Percentiles rank a stretch among this genome's conserved stretches.
These are phyloP conservation scores for Lamellibrachia luymesi DNA, from an alignment of 1,140 invertebrate species.

Conservation along the genomic window DNA sequence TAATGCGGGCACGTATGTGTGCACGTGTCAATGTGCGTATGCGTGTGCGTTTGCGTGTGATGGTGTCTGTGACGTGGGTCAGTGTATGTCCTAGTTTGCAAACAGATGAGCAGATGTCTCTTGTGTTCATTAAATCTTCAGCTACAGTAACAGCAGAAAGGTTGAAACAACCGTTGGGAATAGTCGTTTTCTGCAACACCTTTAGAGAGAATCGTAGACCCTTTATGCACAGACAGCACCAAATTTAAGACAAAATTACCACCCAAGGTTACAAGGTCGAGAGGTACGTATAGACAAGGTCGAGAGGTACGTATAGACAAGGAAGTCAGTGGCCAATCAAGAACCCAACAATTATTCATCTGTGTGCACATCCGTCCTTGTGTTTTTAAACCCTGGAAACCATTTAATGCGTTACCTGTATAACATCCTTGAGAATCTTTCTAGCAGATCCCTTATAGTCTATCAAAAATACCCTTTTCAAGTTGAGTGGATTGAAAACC, in stretches of 20 bases:
- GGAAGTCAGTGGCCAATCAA: background rate
- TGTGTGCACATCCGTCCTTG: background rate
- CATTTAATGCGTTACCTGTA: no score
- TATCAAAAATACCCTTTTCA: no score
- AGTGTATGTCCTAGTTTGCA: background rate
- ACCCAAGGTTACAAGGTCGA: background rate
- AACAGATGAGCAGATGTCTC: background rate
- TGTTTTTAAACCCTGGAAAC: no score
- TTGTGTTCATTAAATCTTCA: background rate
- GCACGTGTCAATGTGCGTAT: background rate
- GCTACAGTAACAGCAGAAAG: background rate
- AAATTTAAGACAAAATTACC: no score
- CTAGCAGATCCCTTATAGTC: no score
- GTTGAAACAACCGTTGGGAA: background rate
- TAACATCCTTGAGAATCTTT: no score
- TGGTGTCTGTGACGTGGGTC: background rate
- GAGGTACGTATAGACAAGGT: background rate
- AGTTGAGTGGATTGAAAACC: no score
- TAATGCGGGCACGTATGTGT: background rate
- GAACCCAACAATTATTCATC: background rate
- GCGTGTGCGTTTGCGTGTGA: background rate
- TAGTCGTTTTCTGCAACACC: background rate
- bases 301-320: background rate
- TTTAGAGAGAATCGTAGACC: background rate
- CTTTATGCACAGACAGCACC: background rate